Conservation (phyloP, 2,797 vertebrate genomes). For the Tenualosa thibaudeaui region DNA sequence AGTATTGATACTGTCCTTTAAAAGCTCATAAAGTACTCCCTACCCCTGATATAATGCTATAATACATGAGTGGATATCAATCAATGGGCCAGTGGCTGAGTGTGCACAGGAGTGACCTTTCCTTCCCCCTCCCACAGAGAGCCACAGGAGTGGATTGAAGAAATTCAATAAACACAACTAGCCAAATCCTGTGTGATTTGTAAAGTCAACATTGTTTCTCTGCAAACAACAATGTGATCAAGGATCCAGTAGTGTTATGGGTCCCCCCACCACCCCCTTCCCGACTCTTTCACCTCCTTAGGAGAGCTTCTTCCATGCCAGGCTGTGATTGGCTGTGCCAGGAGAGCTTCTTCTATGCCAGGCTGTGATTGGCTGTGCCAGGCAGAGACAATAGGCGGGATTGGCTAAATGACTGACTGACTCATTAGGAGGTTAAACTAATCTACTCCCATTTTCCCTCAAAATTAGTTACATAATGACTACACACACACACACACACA, state of each 20-base stretch:
- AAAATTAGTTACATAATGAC: conserved; percentile 11
- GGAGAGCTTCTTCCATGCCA: background rate
- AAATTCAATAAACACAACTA: background rate
- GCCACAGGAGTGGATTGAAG: background rate
- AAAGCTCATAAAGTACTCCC: background rate
- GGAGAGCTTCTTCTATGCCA: background rate
- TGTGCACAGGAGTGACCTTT: background rate
- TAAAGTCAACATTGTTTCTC: conserved; percentile 11
- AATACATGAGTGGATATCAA: conserved; percentile 1
- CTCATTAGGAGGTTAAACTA: conserved; percentile 28
- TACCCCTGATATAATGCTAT: background rate
- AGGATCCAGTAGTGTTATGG: conserved; percentile 27
- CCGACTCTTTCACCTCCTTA: background rate
- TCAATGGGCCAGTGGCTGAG: background rate
- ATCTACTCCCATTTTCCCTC: background rate
- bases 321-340: background rate
- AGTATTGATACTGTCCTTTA: background rate
- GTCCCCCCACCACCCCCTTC: conserved; percentile 11
- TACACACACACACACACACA: background rate
- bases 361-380: background rate
- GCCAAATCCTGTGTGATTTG: background rate
- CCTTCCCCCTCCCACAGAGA: background rate
- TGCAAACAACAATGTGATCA: conserved; percentile 18
- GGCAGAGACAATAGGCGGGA: background rate
- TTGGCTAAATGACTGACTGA: background rate